Percentiles rank a stretch among this genome's conserved stretches.
phyloP scores from a whole-genome alignment of 1,140 invertebrate genomes.

The Acyrthosiphon pisum region DNA sequence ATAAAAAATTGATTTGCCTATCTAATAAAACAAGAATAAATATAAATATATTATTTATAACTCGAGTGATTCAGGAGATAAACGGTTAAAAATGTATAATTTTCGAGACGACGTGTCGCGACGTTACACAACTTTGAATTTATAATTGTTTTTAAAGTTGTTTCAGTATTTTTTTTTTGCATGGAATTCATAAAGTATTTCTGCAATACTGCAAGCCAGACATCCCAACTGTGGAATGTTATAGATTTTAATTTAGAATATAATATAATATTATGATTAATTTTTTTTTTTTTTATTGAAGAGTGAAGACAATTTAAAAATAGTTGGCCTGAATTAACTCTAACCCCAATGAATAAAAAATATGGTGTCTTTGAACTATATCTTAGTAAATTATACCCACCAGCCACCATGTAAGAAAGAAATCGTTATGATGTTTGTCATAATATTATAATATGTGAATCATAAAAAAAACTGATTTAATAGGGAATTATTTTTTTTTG shows the following conservation, averaged over 20 bases:
- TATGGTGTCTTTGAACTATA: background rate
- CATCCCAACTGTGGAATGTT: background rate
- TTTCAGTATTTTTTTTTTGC: background rate
- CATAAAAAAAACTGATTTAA: background rate
- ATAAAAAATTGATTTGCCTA: background rate
- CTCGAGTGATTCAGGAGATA: background rate
- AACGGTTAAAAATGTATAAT: background rate
- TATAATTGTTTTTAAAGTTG: background rate
- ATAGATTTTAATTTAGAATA: background rate
- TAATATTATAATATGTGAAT: too few relatives aligned
- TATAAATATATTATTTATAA: background rate
- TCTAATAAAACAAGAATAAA: background rate
- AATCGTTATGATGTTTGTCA: background rate
- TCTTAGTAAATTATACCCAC: background rate
- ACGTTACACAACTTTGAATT: background rate
- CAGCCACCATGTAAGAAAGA: background rate
- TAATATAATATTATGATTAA: background rate
- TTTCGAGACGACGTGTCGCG: too few relatives aligned
- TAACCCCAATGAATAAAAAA: background rate
- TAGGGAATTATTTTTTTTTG: background rate
- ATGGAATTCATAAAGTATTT: background rate
- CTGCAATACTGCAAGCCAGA: background rate
- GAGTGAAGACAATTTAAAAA: background rate
- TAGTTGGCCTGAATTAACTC: background rate
- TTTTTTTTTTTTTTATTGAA: background rate